phyloP scores from a whole-genome alignment of 2,797 vertebrate species.

The Lacerta agilis region DNA sequence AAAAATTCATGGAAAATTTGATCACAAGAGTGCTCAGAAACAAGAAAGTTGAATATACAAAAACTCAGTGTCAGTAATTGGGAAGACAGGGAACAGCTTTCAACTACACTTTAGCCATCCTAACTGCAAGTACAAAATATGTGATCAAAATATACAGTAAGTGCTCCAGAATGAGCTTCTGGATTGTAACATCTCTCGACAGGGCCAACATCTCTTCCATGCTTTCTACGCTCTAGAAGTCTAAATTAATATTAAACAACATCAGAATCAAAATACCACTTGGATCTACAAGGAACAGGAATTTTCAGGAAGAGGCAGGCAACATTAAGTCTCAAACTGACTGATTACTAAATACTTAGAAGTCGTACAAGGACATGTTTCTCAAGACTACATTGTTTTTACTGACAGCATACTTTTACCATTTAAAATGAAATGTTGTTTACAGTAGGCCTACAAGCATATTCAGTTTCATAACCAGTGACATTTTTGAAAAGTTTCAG shows the following conservation, averaged over 20 bases:
- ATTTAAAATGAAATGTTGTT: not conserved
- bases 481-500: not conserved
- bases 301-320: slow-evolving; percentile 1
- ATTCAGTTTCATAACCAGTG: not conserved
- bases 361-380: slow-evolving; percentile 19
- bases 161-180: not conserved
- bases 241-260: not conserved
- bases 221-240: not conserved
- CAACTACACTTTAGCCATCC: not conserved
- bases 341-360: not conserved
- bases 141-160: not conserved
- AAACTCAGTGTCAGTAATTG: too few relatives aligned
- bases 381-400: not conserved
- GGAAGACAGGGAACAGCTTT: not conserved
- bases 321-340: slow-evolving; percentile 2
- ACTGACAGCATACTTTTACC: slow-evolving; percentile 21
- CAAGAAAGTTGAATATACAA: too few relatives aligned
- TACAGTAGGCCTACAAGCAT: too few relatives aligned
- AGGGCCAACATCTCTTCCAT: not conserved
- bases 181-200: not conserved
- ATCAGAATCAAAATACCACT: not conserved
- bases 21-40: too few relatives aligned
- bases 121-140: not conserved
- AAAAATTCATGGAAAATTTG: too few relatives aligned
- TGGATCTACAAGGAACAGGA: slow-evolving; percentile 15